Evolutionary conservation across 2,113 vertebrate species (phyloP), one percentile per base, ranked within the genome.

Genomic region (Merops nubicus): DNA sequence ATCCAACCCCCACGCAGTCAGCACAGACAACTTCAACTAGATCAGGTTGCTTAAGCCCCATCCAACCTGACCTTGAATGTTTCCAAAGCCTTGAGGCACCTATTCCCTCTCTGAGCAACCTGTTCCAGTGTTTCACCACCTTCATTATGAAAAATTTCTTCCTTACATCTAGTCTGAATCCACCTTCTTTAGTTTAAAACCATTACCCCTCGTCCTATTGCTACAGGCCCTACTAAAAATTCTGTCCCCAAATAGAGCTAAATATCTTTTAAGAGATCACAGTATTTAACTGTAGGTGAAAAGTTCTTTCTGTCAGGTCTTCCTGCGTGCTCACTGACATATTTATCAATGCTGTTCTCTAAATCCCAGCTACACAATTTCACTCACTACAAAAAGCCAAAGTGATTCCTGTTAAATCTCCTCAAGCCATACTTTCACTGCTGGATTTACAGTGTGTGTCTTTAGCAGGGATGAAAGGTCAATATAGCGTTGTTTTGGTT

Each of bases 391-490:
- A 87, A 90, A 91, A 94, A 95, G 67, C 50, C 53, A 53, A 96
- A 92, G 70, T 48, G 63, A 92, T 60, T 93, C 84, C 89, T 81
- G 84, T 79, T 95, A 85, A 91, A 90, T 51, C 88, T 72, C 79
- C 36, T 53, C 42, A 85, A 63, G 87, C 43, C 51, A 60, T 33
- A 91, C 72, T 85, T 96, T 89, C 63, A 69, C 54, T 34, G 62
- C 68, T 91, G 94, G 91, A 94, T 74, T 95, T 86, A 91, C 38
- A 83, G 59, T 64, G 64, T 51, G 26, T 67, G 68, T 69, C 89
- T 92, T 93, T 77, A 90, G 88, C 40, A 85, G 72, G 94, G 67
- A 97, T 89, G 95, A 94, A 97, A 98, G 96, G 95, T 95, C 90
- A 97, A 93, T 72, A 85, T 54, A 75, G 57, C 9, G 83, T 95